These are phyloP conservation scores for Gerris lacustris DNA, from an alignment of 2,888 invertebrate species.

Conservation along the genomic window DNA sequence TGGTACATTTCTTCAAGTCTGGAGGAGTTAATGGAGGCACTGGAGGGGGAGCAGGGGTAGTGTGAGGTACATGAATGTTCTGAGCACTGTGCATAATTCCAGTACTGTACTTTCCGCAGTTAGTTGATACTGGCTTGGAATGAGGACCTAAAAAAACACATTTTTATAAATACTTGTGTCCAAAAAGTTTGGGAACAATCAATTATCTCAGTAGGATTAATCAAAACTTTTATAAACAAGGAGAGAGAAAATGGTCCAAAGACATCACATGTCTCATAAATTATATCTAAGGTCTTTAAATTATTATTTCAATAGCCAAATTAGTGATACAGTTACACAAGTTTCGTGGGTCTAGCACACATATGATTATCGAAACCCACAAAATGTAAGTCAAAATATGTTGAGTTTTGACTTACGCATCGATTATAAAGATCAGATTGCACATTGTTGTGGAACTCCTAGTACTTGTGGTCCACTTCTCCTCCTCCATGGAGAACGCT, in stretches of 20 bases:
- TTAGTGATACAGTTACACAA: too few species aligned
- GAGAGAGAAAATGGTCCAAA: too few species aligned
- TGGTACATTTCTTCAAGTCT: constrained; percentile 24
- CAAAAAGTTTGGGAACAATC: not conserved
- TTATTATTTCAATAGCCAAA: too few species aligned
- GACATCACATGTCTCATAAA: too few species aligned
- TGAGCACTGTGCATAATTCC: constrained; percentile 22
- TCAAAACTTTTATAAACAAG: not conserved
- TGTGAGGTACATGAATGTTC: constrained; percentile 16
- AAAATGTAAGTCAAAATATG: not conserved
- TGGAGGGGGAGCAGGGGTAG: constrained; percentile 19
- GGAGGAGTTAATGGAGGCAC: constrained; percentile 25
- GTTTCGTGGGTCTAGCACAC: not conserved
- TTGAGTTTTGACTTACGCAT: too few species aligned
- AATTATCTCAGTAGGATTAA: not conserved
- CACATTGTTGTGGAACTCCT: too few species aligned
- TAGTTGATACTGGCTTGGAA: constrained; percentile 23
- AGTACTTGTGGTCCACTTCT: too few species aligned
- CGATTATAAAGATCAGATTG: too few species aligned
- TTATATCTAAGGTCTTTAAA: too few species aligned
- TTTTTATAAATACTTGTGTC: constrained; percentile 8
- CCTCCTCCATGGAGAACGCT: too few species aligned
- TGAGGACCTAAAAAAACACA: constrained; percentile 21
- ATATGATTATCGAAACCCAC: constrained; percentile 2
- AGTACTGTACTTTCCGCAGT: constrained; percentile 24